Percentiles rank a stretch among this genome's conserved stretches.
phyloP scores from a whole-genome alignment of 2,113 vertebrate species.

The Equus quagga region DNA sequence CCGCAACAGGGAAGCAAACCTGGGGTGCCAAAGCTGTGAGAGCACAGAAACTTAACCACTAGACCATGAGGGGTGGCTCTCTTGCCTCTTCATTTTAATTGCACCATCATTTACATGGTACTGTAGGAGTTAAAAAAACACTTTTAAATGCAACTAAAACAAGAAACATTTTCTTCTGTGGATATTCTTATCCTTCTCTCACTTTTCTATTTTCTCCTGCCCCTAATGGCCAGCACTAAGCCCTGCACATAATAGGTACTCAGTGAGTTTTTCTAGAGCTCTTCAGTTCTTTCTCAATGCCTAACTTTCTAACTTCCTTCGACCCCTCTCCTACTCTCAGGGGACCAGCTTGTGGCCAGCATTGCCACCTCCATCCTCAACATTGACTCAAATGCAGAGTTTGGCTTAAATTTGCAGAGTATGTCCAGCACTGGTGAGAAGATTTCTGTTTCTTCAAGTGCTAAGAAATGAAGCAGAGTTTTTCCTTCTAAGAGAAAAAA shows the following conservation, averaged over 20 bases:
- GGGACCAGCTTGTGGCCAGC: not conserved
- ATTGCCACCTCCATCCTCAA: not conserved
- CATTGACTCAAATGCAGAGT: not conserved
- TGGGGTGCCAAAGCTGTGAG: too few species aligned
- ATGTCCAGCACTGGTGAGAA: not conserved
- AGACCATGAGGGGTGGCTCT: not conserved
- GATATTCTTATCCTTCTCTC: not conserved
- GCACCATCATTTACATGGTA: not conserved
- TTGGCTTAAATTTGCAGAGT: not conserved
- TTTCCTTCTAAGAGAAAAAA: not conserved
- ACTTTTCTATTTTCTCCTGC: not conserved
- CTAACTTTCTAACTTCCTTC: not conserved
- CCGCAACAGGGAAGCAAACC: too few species aligned
- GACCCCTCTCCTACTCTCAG: not conserved
- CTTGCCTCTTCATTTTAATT: not conserved
- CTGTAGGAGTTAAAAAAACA: not conserved
- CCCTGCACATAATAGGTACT: too few species aligned
- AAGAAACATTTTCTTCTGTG: not conserved
- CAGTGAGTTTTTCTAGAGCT: not conserved
- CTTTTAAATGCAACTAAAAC: not conserved
- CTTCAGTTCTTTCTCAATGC: not conserved
- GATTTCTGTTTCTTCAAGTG: not conserved
- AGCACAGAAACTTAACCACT: too few species aligned
- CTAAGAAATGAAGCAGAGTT: not conserved
- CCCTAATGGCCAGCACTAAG: not conserved